Conservation (phyloP, 2,888 invertebrate genomes). For the Oxyteleia sp. region DNA sequence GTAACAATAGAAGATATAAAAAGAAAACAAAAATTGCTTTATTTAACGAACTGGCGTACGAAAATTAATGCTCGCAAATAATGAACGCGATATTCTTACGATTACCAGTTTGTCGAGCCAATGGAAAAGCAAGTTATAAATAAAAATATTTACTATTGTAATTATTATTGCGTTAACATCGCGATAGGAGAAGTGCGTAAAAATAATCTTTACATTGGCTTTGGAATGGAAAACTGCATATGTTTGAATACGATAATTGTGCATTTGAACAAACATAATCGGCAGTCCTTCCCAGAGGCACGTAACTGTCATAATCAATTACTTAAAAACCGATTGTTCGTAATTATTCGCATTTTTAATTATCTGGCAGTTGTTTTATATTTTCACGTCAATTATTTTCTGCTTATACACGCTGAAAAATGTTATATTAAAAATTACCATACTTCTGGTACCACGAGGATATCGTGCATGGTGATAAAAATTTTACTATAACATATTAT, state of each 20-base stretch:
- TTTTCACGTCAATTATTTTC: no score
- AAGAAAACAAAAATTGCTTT: not conserved
- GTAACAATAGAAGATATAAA: conserved; percentile 4
- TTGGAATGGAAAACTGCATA: conserved; percentile 7
- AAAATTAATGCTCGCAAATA: not conserved
- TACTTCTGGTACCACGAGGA: no score
- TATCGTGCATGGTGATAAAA: no score
- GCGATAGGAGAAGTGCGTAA: not conserved
- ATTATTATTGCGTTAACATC: conserved; percentile 6
- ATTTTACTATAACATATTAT: no score
- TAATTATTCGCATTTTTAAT: no score
- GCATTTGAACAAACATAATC: conserved; percentile 40
- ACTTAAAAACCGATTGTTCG: no score
- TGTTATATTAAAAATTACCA: no score
- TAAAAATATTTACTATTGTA: not conserved
- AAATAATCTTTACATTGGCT: conserved; percentile 14
- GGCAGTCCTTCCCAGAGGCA: conserved; percentile 7
- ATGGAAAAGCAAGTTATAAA: not conserved
- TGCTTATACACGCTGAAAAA: no score
- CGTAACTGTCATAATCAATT: no score
- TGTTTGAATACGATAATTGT: conserved; percentile 35
- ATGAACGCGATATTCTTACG: not conserved
- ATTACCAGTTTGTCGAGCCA: not conserved
- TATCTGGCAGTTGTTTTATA: no score
- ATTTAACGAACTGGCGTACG: not conserved